A percentile compares a stretch with the other conserved stretches of the same genome.
Evolutionary conservation across 2,113 vertebrate species (phyloP).

Genomic region (Menidia beryllina): DNA sequence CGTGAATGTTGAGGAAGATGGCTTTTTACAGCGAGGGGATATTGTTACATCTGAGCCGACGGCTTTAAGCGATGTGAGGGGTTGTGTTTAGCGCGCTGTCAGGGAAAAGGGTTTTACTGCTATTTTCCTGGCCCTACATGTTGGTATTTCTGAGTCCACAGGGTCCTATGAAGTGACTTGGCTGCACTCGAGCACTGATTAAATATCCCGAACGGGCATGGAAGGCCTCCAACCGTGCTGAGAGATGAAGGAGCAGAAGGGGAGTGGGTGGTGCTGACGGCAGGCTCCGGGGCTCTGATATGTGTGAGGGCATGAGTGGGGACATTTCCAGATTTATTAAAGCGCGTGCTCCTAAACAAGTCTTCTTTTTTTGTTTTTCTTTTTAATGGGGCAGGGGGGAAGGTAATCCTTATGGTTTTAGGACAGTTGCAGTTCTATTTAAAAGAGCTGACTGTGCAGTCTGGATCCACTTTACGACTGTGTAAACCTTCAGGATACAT

Average conservation of each 20-base stretch:
- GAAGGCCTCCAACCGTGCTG: constrained; percentile 42
- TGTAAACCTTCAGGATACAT: neutral
- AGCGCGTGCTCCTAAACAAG: constrained; percentile 3
- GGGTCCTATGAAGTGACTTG: constrained; percentile 62
- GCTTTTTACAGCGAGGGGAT: constrained; percentile 30
- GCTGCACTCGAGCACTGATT: constrained; percentile 50
- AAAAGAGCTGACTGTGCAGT: neutral
- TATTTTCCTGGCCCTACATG: constrained; percentile 53
- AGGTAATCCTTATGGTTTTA: too few relatives aligned
- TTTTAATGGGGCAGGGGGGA: too few relatives aligned
- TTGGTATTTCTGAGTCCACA: constrained; percentile 47
- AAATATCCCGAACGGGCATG: constrained; percentile 51
- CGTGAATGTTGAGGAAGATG: constrained; percentile 8
- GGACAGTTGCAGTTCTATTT: too few relatives aligned
- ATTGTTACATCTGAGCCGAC: constrained; percentile 35
- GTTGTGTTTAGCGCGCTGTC: constrained; percentile 34
- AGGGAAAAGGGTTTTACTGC: constrained; percentile 48
- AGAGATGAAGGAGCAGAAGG: constrained; percentile 19
- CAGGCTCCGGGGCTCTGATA: constrained; percentile 21
- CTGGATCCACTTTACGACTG: neutral
- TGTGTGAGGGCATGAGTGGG: neutral
- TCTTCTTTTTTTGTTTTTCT: too few relatives aligned
- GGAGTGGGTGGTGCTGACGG: constrained; percentile 6
- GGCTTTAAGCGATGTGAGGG: constrained; percentile 29
- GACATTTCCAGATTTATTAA: constrained; percentile 36